A percentile compares a stretch with the other conserved stretches of the same genome.
These are phyloP conservation scores for Panorpa germanica DNA, from an alignment of 2,888 invertebrate species.

Conservation along the genomic window DNA sequence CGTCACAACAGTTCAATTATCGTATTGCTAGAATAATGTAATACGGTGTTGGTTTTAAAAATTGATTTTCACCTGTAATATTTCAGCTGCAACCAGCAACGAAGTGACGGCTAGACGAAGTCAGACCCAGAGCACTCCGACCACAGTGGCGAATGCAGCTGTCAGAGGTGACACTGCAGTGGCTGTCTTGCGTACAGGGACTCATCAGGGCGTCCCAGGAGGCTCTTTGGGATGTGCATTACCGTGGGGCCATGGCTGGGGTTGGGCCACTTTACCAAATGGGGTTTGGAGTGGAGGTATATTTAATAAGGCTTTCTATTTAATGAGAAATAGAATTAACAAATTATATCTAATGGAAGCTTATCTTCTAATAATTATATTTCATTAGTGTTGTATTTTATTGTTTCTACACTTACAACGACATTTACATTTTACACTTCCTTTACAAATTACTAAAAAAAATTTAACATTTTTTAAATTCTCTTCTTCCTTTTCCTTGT, in stretches of 20 bases:
- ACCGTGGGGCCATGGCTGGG: conserved; percentile 57
- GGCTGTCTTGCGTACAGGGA: conserved; percentile 22
- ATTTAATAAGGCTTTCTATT: conserved; percentile 15
- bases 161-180: conserved; percentile 25
- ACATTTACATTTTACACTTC: conserved; percentile 7
- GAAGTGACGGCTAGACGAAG: conserved; percentile 24
- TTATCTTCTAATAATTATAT: not conserved
- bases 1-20: not conserved
- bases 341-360: not conserved
- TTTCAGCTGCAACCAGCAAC: conserved; percentile 31
- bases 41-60: conserved; percentile 2
- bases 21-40: too few relatives aligned
- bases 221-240: conserved; percentile 22
- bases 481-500: too few relatives aligned
- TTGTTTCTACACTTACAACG: conserved; percentile 6
- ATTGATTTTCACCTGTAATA: conserved; percentile 4
- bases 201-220: conserved; percentile 19
- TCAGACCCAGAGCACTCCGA: conserved; percentile 15
- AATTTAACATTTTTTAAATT: too few relatives aligned
- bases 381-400: not conserved
- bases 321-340: conserved; percentile 1
- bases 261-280: conserved; percentile 48
- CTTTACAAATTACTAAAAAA: too few relatives aligned
- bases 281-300: conserved; percentile 45
- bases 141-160: too few relatives aligned